These are phyloP conservation scores for Phataginus tetradactyla DNA, from an alignment of 2,797 vertebrate species.

Conservation along the genomic window DNA sequence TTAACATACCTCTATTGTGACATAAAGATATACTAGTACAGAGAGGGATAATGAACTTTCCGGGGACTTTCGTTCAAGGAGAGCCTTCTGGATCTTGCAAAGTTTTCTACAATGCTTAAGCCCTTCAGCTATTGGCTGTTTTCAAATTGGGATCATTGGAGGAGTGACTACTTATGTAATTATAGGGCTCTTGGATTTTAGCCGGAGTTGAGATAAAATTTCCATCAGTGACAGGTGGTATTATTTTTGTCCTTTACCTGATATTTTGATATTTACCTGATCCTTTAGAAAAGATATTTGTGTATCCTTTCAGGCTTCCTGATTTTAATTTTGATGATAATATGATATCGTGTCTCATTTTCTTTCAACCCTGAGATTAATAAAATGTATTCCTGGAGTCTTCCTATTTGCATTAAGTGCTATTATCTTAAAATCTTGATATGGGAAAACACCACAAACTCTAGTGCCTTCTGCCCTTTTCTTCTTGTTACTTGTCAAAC, in stretches of 20 bases:
- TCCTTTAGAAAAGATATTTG: slow-evolving; percentile 33
- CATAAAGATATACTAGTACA: neutral
- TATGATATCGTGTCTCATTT: slow-evolving; percentile 2
- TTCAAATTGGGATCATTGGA: neutral
- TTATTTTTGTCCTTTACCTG: slow-evolving; percentile 40
- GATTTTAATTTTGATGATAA: slow-evolving; percentile 59
- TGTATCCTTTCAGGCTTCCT: neutral
- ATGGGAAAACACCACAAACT: slow-evolving; percentile 62
- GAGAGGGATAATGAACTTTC: neutral
- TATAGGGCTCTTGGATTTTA: neutral
- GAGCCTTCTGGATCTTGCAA: neutral
- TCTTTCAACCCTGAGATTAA: slow-evolving; percentile 51
- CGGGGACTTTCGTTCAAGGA: neutral
- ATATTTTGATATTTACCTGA: slow-evolving; percentile 39
- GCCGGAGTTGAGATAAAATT: neutral
- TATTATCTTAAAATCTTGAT: slow-evolving; percentile 70
- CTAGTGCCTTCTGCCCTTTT: slow-evolving; percentile 71
- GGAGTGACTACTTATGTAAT: neutral
- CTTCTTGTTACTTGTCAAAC: slow-evolving; percentile 61
- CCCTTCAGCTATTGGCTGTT: neutral
- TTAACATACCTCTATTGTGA: neutral
- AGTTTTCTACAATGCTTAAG: slow-evolving; percentile 3
- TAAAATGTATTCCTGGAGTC: slow-evolving; percentile 63
- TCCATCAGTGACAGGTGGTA: neutral
- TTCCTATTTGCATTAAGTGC: slow-evolving; percentile 37